A percentile compares a stretch with the other conserved stretches of the same genome.
These are phyloP conservation scores for Phalacrocorax aristotelis DNA, from an alignment of 2,113 vertebrate species.

Conservation along the genomic window DNA sequence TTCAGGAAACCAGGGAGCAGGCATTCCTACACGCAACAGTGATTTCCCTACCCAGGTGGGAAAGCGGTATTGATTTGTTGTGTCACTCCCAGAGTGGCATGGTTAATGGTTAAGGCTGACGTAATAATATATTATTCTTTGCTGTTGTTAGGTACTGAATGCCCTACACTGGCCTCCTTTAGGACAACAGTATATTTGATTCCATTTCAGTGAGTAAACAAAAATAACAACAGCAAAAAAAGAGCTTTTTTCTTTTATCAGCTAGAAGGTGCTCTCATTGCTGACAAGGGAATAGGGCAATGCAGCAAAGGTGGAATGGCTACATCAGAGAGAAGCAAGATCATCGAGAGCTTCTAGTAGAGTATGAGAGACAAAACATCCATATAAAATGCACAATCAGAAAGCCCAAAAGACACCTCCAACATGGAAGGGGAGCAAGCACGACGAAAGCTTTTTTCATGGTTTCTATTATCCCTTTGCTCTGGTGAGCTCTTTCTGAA, in stretches of 20 bases:
- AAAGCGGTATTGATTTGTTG: background rate
- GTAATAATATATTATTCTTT: background rate
- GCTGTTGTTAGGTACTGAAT: background rate
- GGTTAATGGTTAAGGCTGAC: background rate
- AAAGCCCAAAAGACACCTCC: background rate
- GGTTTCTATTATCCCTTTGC: background rate
- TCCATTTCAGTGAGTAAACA: background rate
- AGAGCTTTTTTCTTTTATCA: background rate
- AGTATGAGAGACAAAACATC: background rate
- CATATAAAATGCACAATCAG: background rate
- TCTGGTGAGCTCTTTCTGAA: background rate
- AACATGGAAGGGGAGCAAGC: background rate
- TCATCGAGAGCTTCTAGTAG: background rate
- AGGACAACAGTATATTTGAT: background rate
- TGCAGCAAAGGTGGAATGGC: background rate
- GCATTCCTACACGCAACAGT: background rate
- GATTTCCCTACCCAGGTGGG: background rate
- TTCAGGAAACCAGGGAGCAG: background rate
- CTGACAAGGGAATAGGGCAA: background rate
- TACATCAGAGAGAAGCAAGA: background rate
- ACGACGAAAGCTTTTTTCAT: background rate
- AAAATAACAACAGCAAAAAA: background rate
- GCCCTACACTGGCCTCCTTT: background rate
- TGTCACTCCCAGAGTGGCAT: background rate
- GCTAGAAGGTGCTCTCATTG: background rate